Percentiles rank a stretch among this genome's conserved stretches.
Conservation (phyloP, 1,140 invertebrate genomes). For the Lethrus apterus region DNA sequence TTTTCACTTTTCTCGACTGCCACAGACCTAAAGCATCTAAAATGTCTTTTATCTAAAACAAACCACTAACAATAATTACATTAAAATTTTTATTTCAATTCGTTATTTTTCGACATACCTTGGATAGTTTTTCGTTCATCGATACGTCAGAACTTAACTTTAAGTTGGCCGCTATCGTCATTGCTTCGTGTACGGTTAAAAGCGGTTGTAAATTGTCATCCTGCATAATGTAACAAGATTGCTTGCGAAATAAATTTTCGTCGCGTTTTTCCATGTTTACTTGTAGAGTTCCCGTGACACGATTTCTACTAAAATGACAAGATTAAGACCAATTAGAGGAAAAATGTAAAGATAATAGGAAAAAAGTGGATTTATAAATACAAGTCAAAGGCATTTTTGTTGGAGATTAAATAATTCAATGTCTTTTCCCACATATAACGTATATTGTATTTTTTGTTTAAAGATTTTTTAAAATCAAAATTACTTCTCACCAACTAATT, state of each 20-base stretch:
- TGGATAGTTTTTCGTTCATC: slow-evolving; percentile 55
- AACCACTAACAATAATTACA: no score
- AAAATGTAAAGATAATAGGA: not conserved
- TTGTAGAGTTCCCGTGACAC: slow-evolving; percentile 44
- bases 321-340: not conserved
- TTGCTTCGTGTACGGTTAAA: slow-evolving; percentile 75
- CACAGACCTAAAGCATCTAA: slow-evolving; percentile 62
- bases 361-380: not conserved
- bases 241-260: slow-evolving; percentile 54
- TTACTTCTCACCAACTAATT: no score
- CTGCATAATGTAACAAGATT: slow-evolving; percentile 83
- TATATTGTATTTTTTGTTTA: not conserved
- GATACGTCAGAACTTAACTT: slow-evolving; percentile 61
- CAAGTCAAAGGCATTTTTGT: no score
- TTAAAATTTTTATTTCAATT: no score
- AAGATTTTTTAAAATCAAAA: not conserved
- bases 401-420: no score
- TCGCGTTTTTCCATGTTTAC: slow-evolving; percentile 55
- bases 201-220: slow-evolving; percentile 74
- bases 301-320: slow-evolving; percentile 40
- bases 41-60: slow-evolving; percentile 58
- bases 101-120: slow-evolving; percentile 48
- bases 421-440: not conserved
- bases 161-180: slow-evolving; percentile 74
- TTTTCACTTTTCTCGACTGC: slow-evolving; percentile 57